phyloP scores from a whole-genome alignment of 2,113 vertebrate genomes.

The Ceyx margarethae region DNA sequence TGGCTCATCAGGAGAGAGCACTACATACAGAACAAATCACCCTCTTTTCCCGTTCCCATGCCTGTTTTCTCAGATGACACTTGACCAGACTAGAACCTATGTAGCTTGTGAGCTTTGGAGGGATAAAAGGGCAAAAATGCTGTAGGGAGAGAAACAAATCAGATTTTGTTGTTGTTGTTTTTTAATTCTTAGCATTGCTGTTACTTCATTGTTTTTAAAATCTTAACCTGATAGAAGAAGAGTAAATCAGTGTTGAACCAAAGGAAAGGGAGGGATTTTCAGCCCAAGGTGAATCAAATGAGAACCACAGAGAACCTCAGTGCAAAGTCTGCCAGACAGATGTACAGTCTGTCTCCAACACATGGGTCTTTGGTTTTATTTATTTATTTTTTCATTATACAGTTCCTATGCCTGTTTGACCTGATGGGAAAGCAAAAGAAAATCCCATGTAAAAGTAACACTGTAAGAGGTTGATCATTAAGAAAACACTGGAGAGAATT shows the following conservation, averaged over 20 bases:
- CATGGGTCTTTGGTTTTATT: not conserved
- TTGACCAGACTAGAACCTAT: not conserved
- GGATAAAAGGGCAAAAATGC: not conserved
- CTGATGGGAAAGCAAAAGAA: constrained; percentile 22
- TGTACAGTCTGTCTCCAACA: not conserved
- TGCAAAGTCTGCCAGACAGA: not conserved
- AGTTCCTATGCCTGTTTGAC: not conserved
- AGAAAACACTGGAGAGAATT: constrained; percentile 61
- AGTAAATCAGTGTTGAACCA: not conserved
- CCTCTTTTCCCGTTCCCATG: not conserved
- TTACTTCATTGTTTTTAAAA: not conserved
- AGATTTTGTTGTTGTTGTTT: not conserved
- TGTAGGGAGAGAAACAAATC: not conserved
- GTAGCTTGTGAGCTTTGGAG: not conserved
- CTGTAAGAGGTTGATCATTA: constrained; percentile 12
- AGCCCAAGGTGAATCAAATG: not conserved
- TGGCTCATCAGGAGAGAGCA: not conserved
- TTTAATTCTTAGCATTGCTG: not conserved
- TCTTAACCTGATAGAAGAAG: not conserved
- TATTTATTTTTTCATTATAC: not conserved
- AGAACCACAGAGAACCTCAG: not conserved
- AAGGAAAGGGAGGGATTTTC: not conserved
- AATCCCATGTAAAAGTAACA: not conserved
- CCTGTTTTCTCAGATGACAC: not conserved
- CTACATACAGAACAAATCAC: not conserved